Conservation (phyloP, 2,888 invertebrate species). For the Drosophila borealis region DNA sequence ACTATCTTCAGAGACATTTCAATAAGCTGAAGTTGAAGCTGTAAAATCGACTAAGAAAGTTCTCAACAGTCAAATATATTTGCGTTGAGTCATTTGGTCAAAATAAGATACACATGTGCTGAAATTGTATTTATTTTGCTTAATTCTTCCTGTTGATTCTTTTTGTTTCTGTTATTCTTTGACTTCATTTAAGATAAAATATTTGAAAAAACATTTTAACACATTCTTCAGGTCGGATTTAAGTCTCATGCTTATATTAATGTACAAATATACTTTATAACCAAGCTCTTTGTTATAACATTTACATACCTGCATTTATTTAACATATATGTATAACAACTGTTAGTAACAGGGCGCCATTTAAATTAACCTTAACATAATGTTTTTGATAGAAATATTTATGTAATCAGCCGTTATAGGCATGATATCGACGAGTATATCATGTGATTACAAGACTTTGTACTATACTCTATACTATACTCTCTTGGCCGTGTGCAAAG, state of each 20-base stretch:
- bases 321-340: not conserved
- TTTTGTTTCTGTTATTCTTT: not conserved
- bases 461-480: not conserved
- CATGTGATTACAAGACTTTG: slow-evolving; percentile 41
- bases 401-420: slow-evolving; percentile 27
- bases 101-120: slow-evolving; percentile 5
- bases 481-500: slow-evolving; percentile 42
- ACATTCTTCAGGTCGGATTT: not conserved
- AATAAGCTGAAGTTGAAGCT: slow-evolving; percentile 8
- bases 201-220: not conserved
- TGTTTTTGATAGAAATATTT: not conserved
- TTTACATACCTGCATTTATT: not conserved
- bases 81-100: slow-evolving; percentile 29
- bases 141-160: slow-evolving; percentile 9
- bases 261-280: too few species aligned
- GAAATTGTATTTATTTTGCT: slow-evolving; percentile 9
- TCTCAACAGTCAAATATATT: not conserved
- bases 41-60: not conserved
- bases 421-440: slow-evolving; percentile 28
- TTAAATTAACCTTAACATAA: not conserved
- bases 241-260: too few species aligned
- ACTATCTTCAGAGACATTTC: slow-evolving; percentile 4
- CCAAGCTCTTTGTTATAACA: too few species aligned
- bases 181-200: slow-evolving; percentile 9
- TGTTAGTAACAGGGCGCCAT: not conserved